phyloP scores from a whole-genome alignment of 1,140 invertebrate genomes.

The Hylaeus anthracinus region DNA sequence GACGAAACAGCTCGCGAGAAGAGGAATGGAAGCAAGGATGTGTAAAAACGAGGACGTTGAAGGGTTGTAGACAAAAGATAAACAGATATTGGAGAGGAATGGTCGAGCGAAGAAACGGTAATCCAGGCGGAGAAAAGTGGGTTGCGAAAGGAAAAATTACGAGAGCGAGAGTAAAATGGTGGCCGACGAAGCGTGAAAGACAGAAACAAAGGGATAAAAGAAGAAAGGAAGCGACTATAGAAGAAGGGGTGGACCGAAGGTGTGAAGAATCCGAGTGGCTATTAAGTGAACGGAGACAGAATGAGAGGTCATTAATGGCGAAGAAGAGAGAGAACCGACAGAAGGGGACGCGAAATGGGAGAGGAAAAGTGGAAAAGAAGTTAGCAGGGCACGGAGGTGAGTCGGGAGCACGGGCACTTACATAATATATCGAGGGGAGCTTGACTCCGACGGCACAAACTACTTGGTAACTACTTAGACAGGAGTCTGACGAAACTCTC shows the following conservation, averaged over 20 bases:
- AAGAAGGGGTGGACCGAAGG: not conserved
- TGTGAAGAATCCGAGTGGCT: not conserved
- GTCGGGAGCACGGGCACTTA: conserved; percentile 65
- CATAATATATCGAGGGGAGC: conserved; percentile 73
- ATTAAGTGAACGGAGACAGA: not conserved
- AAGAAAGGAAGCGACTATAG: not conserved
- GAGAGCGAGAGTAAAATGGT: not conserved
- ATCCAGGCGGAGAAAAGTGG: not conserved
- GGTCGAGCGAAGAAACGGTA: not conserved
- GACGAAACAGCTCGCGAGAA: not conserved
- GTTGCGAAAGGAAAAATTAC: not conserved
- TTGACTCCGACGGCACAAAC: conserved; percentile 75
- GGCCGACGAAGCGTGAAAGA: not conserved
- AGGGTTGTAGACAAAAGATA: not conserved
- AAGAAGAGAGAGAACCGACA: not conserved
- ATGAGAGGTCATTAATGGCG: not conserved
- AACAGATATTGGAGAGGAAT: not conserved
- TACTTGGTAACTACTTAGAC: conserved; percentile 78
- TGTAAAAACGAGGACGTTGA: not conserved
- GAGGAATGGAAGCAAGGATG: not conserved
- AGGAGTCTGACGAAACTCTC: conserved; percentile 75
- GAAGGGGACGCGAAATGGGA: not conserved
- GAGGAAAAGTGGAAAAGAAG: conserved; percentile 4
- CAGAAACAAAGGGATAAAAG: not conserved
- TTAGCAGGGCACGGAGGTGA: conserved; percentile 32